Base-by-base conservation (phyloP, 2,888 invertebrate genomes). In the Choristoneura rosaceana region DNA sequence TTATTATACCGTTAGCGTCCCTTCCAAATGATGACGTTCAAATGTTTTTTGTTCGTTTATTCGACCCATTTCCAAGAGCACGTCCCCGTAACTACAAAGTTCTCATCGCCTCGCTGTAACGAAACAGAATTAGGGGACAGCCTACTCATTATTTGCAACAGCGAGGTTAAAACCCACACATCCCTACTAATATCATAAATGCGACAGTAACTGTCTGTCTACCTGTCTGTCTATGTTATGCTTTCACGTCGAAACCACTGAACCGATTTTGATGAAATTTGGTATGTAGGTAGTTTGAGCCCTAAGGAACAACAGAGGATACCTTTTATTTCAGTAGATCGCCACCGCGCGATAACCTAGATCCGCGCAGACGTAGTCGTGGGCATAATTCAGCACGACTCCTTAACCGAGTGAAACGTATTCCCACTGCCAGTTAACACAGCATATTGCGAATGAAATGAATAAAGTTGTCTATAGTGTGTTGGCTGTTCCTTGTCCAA, bases 81-180 rank as follows among this genome's bases (percentile, higher is more conserved):
- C 58, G 66, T 70, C 60, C 59, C 71, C 71, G 68, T 71, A 74
- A 71, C 65, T 68, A 52, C 63, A 68, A 25, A 68, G 65, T 74
- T 74, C 74, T 68, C 74, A 74, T 43, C 62, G 70, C 61, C 55
- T 25, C 52, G 33, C 58, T 14, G 55, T 47, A 43, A 60, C 10
- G 61, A 50, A 71, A 43, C 12, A 43, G 3, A 12, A 10, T 12
- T 12, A 43, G 12, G 43, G 55, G 55, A 47, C 17, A 71, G 67
- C 38, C 55, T 58, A 15, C 25, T 62, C 67, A 66, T 43, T 70
- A 34, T 12, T 34, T 34, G 8, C 4, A 34, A 34, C 14, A 34
- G 9, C 33, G 47, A 14, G 17, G 41, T n/a, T 34, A 5, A 45
- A 33, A 58, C 4, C 58, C 4, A 58, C 12, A 3, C 4, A 25